phyloP scores from a whole-genome alignment of 2,797 vertebrate genomes.

The Ataeniobius toweri region DNA sequence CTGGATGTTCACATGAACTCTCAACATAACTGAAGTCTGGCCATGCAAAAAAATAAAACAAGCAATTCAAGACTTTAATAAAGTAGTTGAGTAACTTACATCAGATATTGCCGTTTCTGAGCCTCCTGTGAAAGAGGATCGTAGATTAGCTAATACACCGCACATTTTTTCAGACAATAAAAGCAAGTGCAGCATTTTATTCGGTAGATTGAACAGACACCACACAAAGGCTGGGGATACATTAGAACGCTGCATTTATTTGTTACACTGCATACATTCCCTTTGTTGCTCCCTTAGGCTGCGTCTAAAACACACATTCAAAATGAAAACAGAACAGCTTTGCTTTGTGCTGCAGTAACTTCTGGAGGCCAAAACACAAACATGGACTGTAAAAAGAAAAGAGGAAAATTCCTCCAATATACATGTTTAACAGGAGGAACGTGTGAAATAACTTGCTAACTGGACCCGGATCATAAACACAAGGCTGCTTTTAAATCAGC shows the following conservation, averaged over 20 bases:
- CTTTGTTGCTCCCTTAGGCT: not conserved
- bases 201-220: not conserved
- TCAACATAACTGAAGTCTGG: conserved; percentile 12
- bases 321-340: conserved; percentile 3
- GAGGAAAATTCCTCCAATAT: not conserved
- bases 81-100: conserved; percentile 81
- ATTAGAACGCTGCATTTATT: conserved; percentile 21
- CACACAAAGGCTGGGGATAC: conserved; percentile 32
- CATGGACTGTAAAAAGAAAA: not conserved
- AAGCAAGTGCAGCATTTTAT: not conserved
- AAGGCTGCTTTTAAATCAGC: conserved; percentile 14
- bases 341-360: not conserved
- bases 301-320: not conserved
- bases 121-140: conserved; percentile 81
- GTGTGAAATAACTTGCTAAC: conserved; percentile 4
- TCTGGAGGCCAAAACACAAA: conserved; percentile 13
- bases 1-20: not conserved
- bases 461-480: not conserved
- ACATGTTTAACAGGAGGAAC: not conserved
- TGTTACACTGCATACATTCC: not conserved
- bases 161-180: not conserved
- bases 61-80: conserved; percentile 15
- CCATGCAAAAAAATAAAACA: conserved; percentile 2
- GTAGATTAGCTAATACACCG: conserved; percentile 14
- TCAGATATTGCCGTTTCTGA: conserved; percentile 89